Evolutionary conservation across 2,888 invertebrate species (phyloP).

Genomic region (Cheilosia variabilis): DNA sequence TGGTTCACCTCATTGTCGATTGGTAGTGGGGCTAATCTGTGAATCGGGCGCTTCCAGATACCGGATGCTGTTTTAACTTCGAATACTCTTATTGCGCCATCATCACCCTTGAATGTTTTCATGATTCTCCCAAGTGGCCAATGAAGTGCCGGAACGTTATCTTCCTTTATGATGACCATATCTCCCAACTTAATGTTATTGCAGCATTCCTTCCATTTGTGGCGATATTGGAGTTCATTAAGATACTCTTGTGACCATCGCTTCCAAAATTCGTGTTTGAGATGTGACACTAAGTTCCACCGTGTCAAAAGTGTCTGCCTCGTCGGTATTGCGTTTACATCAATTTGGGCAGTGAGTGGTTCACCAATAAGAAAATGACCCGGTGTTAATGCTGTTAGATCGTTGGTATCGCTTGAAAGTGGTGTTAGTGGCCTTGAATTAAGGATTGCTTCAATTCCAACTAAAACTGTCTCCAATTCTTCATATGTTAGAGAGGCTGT

Average conservation of each 20-base stretch:
- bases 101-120: constrained; percentile 27
- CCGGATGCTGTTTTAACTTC: constrained; percentile 32
- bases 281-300: constrained; percentile 1
- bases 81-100: constrained; percentile 39
- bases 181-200: constrained; percentile 23
- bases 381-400: constrained; percentile 67
- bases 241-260: constrained; percentile 39
- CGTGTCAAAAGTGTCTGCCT: constrained; percentile 5
- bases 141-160: constrained; percentile 13
- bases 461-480: constrained; percentile 76
- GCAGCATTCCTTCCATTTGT: constrained; percentile 28
- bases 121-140: constrained; percentile 26
- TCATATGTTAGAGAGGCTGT: constrained; percentile 76
- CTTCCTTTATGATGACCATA: constrained; percentile 45
- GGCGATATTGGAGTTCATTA: constrained; percentile 24
- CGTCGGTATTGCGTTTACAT: neutral
- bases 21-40: constrained; percentile 27
- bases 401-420: constrained; percentile 73
- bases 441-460: constrained; percentile 77
- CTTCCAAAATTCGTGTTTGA: constrained; percentile 39
- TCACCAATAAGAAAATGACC: constrained; percentile 70
- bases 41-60: constrained; percentile 26
- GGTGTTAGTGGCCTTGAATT: constrained; percentile 78
- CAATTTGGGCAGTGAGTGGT: constrained; percentile 32
- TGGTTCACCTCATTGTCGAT: constrained; percentile 20